Percentiles rank a stretch among this genome's conserved stretches.
Conservation (phyloP, 2,113 vertebrate genomes). For the Ageneiosus marmoratus region DNA sequence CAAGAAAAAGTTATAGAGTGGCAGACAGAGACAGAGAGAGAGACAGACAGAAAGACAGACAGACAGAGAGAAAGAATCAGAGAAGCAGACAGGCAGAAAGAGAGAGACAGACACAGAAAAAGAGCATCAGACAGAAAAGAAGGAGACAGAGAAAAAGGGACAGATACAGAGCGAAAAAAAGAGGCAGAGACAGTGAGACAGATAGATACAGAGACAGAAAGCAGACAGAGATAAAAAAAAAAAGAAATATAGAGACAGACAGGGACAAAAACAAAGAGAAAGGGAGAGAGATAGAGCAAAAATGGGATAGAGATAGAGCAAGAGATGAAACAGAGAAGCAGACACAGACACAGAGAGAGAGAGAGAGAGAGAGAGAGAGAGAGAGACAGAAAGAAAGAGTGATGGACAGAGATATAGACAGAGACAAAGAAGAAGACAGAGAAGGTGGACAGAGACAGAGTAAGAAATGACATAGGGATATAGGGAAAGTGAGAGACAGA, state of each 20-base stretch:
- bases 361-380: background rate
- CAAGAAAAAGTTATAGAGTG: background rate
- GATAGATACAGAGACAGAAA: background rate
- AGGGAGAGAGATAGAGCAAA: background rate
- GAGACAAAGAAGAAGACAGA: background rate
- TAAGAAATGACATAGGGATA: background rate
- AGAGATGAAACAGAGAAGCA: background rate
- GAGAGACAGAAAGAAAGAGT: background rate
- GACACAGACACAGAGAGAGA: background rate
- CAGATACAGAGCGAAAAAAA: too few species aligned
- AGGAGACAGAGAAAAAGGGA: background rate
- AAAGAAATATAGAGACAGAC: background rate
- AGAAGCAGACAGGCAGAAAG: accelerated
- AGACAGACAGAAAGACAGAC: background rate
- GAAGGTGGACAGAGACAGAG: background rate
- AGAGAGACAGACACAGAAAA: background rate
- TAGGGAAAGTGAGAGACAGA: background rate
- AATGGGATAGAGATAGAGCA: background rate
- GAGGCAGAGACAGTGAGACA: background rate
- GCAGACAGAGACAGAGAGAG: background rate
- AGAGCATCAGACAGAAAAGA: background rate
- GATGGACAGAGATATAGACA: background rate
- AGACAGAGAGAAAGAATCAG: background rate
- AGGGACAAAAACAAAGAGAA: background rate
- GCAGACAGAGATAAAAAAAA: background rate